Base-by-base conservation (phyloP, 2,888 invertebrate species). In the Brachylomia viminalis region DNA sequence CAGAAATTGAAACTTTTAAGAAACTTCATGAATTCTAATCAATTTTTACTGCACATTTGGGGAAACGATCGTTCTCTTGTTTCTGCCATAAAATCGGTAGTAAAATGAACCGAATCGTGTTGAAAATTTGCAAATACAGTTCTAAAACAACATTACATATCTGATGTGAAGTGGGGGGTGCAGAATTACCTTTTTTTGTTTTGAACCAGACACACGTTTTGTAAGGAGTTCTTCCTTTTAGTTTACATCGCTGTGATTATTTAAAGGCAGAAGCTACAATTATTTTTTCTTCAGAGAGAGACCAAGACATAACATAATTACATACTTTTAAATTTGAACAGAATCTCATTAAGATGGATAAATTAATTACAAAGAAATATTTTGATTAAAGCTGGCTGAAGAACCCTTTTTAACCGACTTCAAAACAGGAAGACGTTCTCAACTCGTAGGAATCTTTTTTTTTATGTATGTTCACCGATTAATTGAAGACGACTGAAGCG, bases 61-160 rank as follows among this genome's bases (percentile, higher is more conserved):
- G 17, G 38, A 68, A 77, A 68, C 47, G 68, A 52, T 64, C 4
- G 1, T n/a, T 73, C 42, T 42, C 49, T 68, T 69, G 58, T 70
- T 75, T 52, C 10, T 17, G 23, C 20, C 69, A 6, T 17, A 38
- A 56, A 74, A 56, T 15, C 27, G 65, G 47, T 38, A 30, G 56
- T 23, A 52, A 52, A 61, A 47, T 45, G 45, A 75, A 59, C 11
- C 23, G 42, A 66, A 70, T 66, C 30, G 65, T 70, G 27, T 70
- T 54, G 70, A 70, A 45, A 74, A 62, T 33, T 47, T 38, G 30
- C 62, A 38, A 54, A 42, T 56, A 38, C 67, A 64, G 20, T 77
- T 68, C n/a, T 8, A n/a, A 58, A 56, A 56, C 20, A 56, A 58
- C 5, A 27, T 23, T 45, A 3, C 45, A 15, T 15, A 47, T 42